Percentiles rank a stretch among this genome's conserved stretches.
phyloP scores from a whole-genome alignment of 2,113 vertebrate species.

The Felis chaus region DNA sequence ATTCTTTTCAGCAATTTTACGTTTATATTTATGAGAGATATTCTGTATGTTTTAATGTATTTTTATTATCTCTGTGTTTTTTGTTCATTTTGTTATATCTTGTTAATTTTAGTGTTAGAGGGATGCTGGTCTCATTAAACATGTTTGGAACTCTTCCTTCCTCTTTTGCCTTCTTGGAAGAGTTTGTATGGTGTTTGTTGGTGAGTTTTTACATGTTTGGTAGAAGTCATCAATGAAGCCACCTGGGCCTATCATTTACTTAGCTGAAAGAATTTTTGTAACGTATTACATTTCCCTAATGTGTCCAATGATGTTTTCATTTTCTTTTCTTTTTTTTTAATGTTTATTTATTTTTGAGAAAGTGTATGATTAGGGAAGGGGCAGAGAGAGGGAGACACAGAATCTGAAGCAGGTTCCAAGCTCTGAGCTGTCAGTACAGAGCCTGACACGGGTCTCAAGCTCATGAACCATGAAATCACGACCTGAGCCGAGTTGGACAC shows the following conservation, averaged over 20 bases:
- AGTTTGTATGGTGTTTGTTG: neutral
- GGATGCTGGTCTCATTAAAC: neutral
- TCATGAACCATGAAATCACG: too few relatives aligned
- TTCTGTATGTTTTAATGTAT: neutral
- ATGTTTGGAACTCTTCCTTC: neutral
- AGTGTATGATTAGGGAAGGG: too few relatives aligned
- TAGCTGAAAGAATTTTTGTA: neutral
- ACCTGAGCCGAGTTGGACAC: too few relatives aligned
- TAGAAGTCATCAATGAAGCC: neutral
- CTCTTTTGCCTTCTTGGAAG: neutral
- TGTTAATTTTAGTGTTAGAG: neutral
- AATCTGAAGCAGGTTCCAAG: too few relatives aligned
- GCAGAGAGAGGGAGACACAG: too few relatives aligned
- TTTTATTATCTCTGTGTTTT: neutral
- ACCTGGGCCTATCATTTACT: neutral
- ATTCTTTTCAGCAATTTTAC: neutral
- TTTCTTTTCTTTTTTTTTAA: too few relatives aligned
- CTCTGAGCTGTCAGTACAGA: too few relatives aligned
- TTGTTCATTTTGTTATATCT: neutral
- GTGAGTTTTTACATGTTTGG: too few relatives aligned
- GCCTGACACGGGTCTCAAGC: too few relatives aligned
- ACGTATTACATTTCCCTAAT: neutral
- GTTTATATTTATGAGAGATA: neutral
- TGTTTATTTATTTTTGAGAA: too few relatives aligned
- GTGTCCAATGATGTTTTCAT: neutral